Percentiles rank a stretch among this genome's conserved stretches.
phyloP scores from a whole-genome alignment of 2,888 invertebrate species.

The Cheilosia vernalis region DNA sequence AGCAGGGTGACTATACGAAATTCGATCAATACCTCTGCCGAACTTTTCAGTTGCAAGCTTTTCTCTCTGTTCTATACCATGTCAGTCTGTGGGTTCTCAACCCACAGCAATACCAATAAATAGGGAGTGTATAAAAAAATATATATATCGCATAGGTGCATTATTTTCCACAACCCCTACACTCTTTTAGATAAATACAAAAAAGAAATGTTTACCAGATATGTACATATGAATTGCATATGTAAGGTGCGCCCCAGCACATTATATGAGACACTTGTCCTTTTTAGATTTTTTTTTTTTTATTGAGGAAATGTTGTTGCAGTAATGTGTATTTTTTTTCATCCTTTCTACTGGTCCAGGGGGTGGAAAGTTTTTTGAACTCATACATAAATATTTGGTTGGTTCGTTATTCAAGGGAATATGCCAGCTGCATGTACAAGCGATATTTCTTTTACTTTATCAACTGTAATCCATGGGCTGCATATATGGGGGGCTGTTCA shows the following conservation, averaged over 20 bases:
- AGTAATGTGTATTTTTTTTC: constrained; percentile 7
- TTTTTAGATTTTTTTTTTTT: constrained; percentile 13
- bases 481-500: constrained; percentile 37
- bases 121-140: constrained; percentile 44
- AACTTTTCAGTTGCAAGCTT: constrained; percentile 64
- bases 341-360: constrained; percentile 37
- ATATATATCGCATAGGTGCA: constrained; percentile 67
- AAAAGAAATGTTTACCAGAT: constrained; percentile 62
- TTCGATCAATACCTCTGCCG: constrained; percentile 67
- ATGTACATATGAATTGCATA: constrained; percentile 44
- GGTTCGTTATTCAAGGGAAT: neutral
- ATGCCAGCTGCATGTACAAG: constrained; percentile 8
- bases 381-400: constrained; percentile 40
- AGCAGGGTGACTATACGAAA: constrained; percentile 29
- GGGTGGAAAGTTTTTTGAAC: constrained; percentile 8
- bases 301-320: constrained; percentile 1
- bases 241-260: constrained; percentile 46
- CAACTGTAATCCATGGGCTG: constrained; percentile 61
- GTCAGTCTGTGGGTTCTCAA: constrained; percentile 15
- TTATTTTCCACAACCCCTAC: constrained; percentile 56
- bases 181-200: constrained; percentile 48
- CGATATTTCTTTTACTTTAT: constrained; percentile 59
- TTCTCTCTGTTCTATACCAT: constrained; percentile 32
- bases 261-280: constrained; percentile 59
- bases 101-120: constrained; percentile 45